phyloP scores from a whole-genome alignment of 2,888 invertebrate genomes.

The Sinotaia quadrata region DNA sequence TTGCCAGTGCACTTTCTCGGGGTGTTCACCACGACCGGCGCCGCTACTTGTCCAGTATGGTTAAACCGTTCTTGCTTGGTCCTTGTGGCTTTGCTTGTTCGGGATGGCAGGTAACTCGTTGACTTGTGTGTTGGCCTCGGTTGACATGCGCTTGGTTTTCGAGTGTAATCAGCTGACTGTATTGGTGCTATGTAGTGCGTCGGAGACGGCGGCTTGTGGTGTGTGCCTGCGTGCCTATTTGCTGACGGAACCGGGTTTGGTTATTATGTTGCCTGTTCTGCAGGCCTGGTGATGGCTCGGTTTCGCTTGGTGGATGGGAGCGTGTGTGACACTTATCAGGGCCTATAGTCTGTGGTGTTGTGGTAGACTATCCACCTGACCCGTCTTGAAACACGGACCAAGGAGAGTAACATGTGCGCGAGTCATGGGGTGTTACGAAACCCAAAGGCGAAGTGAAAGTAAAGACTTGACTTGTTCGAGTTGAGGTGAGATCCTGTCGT shows the following conservation, averaged over 20 bases:
- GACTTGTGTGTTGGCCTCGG: background rate
- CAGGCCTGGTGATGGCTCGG: no score
- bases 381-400: slow-evolving; percentile 86
- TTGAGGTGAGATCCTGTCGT: slow-evolving; percentile 33
- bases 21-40: slow-evolving; percentile 13
- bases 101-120: no score
- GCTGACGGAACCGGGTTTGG: no score
- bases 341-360: slow-evolving; percentile 28
- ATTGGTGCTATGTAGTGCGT: no score
- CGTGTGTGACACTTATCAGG: background rate
- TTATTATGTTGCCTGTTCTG: no score
- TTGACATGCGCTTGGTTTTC: background rate
- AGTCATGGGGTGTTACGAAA: slow-evolving; percentile 79
- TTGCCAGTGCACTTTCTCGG: slow-evolving; percentile 5
- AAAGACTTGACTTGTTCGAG: slow-evolving; percentile 71
- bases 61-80: no score
- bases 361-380: slow-evolving; percentile 73
- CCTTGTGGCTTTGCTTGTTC: no score
- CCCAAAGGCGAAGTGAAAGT: slow-evolving; percentile 81
- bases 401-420: slow-evolving; percentile 82
- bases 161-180: no score
- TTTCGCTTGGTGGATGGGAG: background rate
- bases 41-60: no score
- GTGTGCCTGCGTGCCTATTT: no score
- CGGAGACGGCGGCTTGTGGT: no score